A percentile compares a stretch with the other conserved stretches of the same genome.
phyloP scores from a whole-genome alignment of 1,140 invertebrate genomes.

The Armadillidium nasatum region DNA sequence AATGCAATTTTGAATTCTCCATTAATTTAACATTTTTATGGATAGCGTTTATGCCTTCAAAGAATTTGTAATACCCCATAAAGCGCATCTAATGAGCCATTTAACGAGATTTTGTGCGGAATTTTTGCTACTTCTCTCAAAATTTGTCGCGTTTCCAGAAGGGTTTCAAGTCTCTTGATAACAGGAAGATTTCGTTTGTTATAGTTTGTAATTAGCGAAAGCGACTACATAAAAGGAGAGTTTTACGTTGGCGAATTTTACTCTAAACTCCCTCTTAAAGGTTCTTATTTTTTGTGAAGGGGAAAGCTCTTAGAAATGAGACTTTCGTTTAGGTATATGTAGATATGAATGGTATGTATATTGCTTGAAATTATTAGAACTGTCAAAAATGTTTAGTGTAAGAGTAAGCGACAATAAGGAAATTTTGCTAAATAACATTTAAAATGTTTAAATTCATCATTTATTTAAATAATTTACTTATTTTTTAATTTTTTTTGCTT shows the following conservation, averaged over 20 bases:
- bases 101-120: background rate
- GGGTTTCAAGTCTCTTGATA: background rate
- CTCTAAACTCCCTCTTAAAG: too few relatives aligned
- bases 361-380: too few relatives aligned
- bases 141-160: background rate
- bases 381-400: too few relatives aligned
- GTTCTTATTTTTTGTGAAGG: too few relatives aligned
- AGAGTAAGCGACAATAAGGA: too few relatives aligned
- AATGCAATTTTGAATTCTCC: conserved; percentile 11
- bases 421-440: too few relatives aligned
- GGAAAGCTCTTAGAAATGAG: too few relatives aligned
- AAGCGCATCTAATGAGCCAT: background rate
- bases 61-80: conserved; percentile 13
- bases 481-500: too few relatives aligned
- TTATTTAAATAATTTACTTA: too few relatives aligned
- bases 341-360: too few relatives aligned
- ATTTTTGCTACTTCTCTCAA: background rate
- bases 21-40: conserved; percentile 14
- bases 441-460: too few relatives aligned
- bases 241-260: background rate
- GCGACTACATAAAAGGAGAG: background rate
- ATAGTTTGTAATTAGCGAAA: conserved; percentile 8
- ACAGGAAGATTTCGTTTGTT: conserved; percentile 3
- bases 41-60: conserved; percentile 5
- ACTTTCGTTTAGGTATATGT: too few relatives aligned